Percentiles rank a stretch among this genome's conserved stretches.
Conservation (phyloP, 2,888 invertebrate genomes). For the Lamellibrachia columna region DNA sequence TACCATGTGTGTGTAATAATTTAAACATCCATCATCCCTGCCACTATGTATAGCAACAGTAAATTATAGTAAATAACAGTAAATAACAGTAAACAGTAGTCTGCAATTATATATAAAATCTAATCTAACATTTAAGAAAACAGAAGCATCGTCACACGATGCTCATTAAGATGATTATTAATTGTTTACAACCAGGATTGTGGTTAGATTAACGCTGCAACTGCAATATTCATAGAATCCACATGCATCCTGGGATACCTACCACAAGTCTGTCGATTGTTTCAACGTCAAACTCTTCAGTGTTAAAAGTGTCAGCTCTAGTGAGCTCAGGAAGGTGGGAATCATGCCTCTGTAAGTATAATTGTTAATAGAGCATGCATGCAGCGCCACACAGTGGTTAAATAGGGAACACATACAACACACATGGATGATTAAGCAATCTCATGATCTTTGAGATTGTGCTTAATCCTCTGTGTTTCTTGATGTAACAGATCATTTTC, state of each 20-base stretch:
- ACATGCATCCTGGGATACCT: slow-evolving; percentile 38
- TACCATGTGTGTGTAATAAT: too few relatives aligned
- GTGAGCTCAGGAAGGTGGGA: slow-evolving; percentile 24
- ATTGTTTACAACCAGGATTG: too few relatives aligned
- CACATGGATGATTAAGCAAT: not conserved
- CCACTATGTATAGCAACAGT: too few relatives aligned
- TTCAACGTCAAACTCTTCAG: slow-evolving; percentile 73
- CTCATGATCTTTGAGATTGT: not conserved
- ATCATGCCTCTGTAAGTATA: slow-evolving; percentile 17
- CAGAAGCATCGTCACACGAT: not conserved
- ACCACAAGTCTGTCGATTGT: slow-evolving; percentile 78
- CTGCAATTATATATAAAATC: too few relatives aligned
- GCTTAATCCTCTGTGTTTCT: not conserved
- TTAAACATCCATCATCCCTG: too few relatives aligned
- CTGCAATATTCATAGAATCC: not conserved
- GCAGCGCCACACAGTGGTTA: not conserved
- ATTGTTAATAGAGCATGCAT: slow-evolving; percentile 17
- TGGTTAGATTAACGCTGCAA: not conserved
- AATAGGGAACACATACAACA: slow-evolving; percentile 18
- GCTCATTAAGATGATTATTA: too few relatives aligned
- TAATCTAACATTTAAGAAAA: not conserved
- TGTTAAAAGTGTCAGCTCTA: slow-evolving; percentile 20
- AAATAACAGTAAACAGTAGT: too few relatives aligned
- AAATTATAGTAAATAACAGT: too few relatives aligned
- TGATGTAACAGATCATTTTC: not conserved